Evolutionary conservation across 2,113 vertebrate genomes (phyloP).

Genomic region (Clupea harengus): DNA sequence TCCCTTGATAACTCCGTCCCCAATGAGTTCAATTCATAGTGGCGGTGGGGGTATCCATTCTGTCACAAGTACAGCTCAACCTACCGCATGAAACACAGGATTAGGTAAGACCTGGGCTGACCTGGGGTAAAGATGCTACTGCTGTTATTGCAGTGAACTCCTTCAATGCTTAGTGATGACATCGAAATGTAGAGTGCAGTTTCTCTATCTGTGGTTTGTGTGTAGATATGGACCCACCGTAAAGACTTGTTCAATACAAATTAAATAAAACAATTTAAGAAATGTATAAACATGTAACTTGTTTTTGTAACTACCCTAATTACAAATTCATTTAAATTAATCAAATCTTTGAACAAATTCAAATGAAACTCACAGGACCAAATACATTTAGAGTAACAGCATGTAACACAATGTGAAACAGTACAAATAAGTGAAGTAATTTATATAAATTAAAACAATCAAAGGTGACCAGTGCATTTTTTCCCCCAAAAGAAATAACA

Average conservation of each 20-base stretch:
- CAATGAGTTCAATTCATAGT: neutral
- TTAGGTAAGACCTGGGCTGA: neutral
- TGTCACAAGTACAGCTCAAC: neutral
- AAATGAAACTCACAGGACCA: neutral
- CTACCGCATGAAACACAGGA: neutral
- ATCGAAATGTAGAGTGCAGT: neutral
- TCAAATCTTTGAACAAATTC: neutral
- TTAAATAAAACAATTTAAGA: neutral
- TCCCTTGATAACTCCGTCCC: conserved; percentile 25
- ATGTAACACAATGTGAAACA: neutral
- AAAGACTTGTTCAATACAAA: neutral
- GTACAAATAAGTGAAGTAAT: neutral
- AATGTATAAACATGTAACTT: neutral
- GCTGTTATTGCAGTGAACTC: neutral
- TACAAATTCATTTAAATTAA: neutral
- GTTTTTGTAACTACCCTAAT: neutral
- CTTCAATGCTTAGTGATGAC: neutral
- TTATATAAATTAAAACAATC: neutral
- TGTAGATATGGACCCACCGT: neutral
- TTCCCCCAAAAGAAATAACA: neutral
- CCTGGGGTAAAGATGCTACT: neutral
- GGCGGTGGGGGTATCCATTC: neutral
- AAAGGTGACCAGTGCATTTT: neutral
- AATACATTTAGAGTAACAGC: neutral
- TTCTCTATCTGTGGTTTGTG: neutral